Evolutionary conservation across 1,140 invertebrate genomes (phyloP).

Genomic region (Hyposmocoma kahamanoa): DNA sequence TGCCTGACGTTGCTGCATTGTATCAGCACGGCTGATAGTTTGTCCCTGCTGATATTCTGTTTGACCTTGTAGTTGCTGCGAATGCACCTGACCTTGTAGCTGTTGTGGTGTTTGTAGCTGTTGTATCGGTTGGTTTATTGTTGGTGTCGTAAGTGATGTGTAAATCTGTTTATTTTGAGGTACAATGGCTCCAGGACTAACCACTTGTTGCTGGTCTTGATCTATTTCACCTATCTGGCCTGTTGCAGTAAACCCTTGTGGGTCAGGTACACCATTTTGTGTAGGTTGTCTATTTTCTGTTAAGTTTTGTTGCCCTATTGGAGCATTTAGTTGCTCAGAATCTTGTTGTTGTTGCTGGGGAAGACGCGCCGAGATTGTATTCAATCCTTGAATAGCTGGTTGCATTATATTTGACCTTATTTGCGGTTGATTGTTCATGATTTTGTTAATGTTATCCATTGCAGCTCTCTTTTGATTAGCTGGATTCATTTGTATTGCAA

Average conservation of each 20-base stretch:
- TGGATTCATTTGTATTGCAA: slow-evolving; percentile 67
- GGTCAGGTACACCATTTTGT: too few species aligned
- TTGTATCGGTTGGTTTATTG: not conserved
- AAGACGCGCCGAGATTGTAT: slow-evolving; percentile 9
- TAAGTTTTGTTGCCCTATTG: not conserved
- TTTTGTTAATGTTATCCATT: slow-evolving; percentile 42
- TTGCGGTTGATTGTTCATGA: slow-evolving; percentile 35
- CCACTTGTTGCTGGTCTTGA: too few species aligned
- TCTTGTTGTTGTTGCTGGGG: slow-evolving; percentile 5
- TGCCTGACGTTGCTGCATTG: slow-evolving; percentile 8
- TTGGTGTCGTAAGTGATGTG: not conserved
- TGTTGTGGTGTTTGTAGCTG: not conserved
- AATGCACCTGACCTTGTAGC: too few species aligned
- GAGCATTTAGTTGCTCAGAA: not conserved
- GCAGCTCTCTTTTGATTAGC: slow-evolving; percentile 50
- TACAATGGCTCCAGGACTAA: not conserved
- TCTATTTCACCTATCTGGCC: too few species aligned
- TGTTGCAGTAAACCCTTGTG: too few species aligned
- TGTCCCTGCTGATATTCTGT: not conserved
- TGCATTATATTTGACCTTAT: slow-evolving; percentile 13
- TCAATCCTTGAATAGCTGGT: slow-evolving; percentile 15
- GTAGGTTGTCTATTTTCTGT: not conserved
- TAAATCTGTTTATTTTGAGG: not conserved
- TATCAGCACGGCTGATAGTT: too few species aligned
- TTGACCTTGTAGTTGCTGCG: not conserved